Conservation (phyloP, 2,888 invertebrate genomes). For the Polyommatus icarus region DNA sequence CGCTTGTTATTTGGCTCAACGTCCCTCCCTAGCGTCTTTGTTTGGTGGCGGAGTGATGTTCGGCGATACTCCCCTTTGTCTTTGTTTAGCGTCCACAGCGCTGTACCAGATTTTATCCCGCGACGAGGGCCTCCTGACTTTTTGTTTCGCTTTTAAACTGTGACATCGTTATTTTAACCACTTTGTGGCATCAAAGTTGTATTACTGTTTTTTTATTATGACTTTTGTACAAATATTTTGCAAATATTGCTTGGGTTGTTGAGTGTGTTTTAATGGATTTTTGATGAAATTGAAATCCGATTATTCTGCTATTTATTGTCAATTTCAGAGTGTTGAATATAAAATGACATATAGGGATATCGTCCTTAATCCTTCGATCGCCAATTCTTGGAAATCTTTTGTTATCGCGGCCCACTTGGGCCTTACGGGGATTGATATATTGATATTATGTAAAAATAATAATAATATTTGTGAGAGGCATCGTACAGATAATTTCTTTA, state of each 20-base stretch:
- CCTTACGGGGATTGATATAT: too few relatives aligned
- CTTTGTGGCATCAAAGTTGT: conserved; percentile 37
- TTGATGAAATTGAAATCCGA: background rate
- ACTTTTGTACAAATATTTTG: background rate
- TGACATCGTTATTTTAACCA: conserved; percentile 43
- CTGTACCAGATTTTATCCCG: conserved; percentile 41
- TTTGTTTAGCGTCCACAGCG: conserved; percentile 44
- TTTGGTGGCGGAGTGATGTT: conserved; percentile 43
- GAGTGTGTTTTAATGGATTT: background rate
- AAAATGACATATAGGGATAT: too few relatives aligned
- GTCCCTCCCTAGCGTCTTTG: conserved; percentile 38
- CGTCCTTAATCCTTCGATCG: too few relatives aligned
- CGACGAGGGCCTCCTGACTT: conserved; percentile 36
- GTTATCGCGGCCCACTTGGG: too few relatives aligned
- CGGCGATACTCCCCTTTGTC: conserved; percentile 46
- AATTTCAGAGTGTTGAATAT: too few relatives aligned
- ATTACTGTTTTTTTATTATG: background rate
- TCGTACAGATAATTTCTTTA: too few relatives aligned
- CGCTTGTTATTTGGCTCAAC: background rate
- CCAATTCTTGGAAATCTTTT: too few relatives aligned
- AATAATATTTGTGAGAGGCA: too few relatives aligned
- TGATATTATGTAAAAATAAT: too few relatives aligned
- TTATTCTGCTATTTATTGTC: background rate
- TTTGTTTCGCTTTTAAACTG: conserved; percentile 40
- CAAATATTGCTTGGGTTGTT: background rate